Percentiles rank a stretch among this genome's conserved stretches.
phyloP scores from a whole-genome alignment of 2,888 invertebrate genomes.

The Chromoteleia sp. region DNA sequence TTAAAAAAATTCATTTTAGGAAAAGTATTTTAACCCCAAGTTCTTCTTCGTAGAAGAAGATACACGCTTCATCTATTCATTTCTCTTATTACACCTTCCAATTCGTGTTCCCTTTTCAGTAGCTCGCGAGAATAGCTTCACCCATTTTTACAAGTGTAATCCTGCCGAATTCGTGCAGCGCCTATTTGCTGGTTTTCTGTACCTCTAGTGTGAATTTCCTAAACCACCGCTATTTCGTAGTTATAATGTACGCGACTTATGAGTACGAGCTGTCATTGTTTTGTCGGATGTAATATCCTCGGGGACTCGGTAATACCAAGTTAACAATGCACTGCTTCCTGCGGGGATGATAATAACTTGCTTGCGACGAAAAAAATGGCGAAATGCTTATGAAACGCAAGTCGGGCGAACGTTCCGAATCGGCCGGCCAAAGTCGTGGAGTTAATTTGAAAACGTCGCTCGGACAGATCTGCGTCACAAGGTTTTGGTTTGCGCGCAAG shows the following conservation, averaged over 20 bases:
- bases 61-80: too few species aligned
- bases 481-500: background rate
- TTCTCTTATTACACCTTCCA: background rate
- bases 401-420: background rate
- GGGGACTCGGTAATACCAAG: conserved; percentile 19
- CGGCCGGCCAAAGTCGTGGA: background rate
- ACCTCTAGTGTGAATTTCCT: background rate
- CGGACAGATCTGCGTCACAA: background rate
- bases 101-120: background rate
- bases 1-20: too few species aligned
- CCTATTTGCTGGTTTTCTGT: conserved; percentile 21
- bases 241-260: conserved; percentile 46
- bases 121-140: too few species aligned
- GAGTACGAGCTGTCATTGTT: conserved; percentile 47
- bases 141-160: conserved; percentile 11
- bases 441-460: conserved; percentile 7
- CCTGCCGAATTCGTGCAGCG: conserved; percentile 2
- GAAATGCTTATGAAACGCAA: background rate
- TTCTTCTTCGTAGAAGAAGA: too few species aligned
- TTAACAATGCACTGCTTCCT: conserved; percentile 17
- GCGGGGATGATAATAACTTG: conserved; percentile 22
- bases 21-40: too few species aligned
- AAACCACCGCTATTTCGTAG: conserved; percentile 9
- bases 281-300: conserved; percentile 35
- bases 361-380: background rate